phyloP scores from a whole-genome alignment of 64 coral and sea anemone species.

The Orbicella faveolata region DNA sequence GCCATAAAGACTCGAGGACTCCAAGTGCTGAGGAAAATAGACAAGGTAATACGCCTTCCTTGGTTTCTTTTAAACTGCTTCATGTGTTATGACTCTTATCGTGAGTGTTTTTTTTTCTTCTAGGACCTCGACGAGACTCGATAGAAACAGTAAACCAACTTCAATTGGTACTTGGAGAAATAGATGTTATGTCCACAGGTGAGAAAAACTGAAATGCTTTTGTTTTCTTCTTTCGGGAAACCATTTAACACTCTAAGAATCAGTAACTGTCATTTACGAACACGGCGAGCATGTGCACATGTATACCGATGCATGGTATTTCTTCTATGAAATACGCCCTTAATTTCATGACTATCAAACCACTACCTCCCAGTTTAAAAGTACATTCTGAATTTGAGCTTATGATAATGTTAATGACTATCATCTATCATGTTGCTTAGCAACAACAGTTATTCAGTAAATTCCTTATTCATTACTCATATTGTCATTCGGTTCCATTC shows the following conservation, averaged over 20 bases:
- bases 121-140: neutral
- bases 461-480: too few relatives aligned
- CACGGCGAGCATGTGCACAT: too few relatives aligned
- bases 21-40: neutral
- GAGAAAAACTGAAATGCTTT: neutral
- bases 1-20: constrained; percentile 12
- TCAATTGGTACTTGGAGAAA: constrained; percentile 33
- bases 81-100: too few relatives aligned
- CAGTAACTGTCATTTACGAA: neutral
- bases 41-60: neutral
- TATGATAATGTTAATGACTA: too few relatives aligned
- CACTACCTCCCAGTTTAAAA: too few relatives aligned
- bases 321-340: too few relatives aligned
- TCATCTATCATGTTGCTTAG: too few relatives aligned
- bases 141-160: constrained; percentile 8
- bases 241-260: neutral
- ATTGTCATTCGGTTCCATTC: neutral
- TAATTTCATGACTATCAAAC: too few relatives aligned
- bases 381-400: too few relatives aligned
- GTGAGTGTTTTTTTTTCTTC: neutral
- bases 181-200: constrained; percentile 46
- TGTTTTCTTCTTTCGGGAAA: neutral
- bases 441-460: too few relatives aligned
- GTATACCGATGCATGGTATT: too few relatives aligned
- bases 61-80: too few relatives aligned